Evolutionary conservation across 2,113 vertebrate species (phyloP), one percentile per base, ranked within the genome.

Genomic region (Aleadryas rufinucha): DNA sequence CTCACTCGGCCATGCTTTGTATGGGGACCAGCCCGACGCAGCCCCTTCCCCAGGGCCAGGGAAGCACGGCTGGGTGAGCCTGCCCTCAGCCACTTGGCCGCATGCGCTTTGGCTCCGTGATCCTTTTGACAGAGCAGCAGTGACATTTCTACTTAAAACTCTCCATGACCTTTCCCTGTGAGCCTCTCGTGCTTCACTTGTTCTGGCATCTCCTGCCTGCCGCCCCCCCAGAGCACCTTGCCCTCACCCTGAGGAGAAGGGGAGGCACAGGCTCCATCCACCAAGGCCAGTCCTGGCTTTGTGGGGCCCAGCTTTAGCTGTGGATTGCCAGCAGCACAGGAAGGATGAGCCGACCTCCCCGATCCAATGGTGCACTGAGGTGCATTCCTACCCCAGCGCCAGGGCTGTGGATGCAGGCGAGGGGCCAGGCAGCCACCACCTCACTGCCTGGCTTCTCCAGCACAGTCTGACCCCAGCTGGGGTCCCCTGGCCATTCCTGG

Each of bases 61-160:
- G 7, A 63, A 80, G 33, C 35, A 15, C 23, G n/a, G 45, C 52
- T 50, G 20, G 4, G 60, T 17, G 28, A 82, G 64, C 50, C 54
- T 74, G 77, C 50, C 54, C 78, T 84, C 75, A 44, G 74, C 82
- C 60, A 37, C 49, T 42, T 21, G 2, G 3, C 72, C 16, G 0
- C 13, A 21, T 22, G 45, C 6, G 6, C 23, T 2, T 44, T 53
- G 85, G 65, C 74, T 81, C 81, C 6, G 10, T 72, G 90, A 77
- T 76, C 85, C 94, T 53, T 93, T 65, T 96, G 95, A 95, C 90
- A 87, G 93, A 96, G 14, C 81, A 83, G 30, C 75, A 94, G 75
- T 95, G 97, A 91, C 85, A 86, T 95, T 97, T 98, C 92, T 59
- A 63, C 92, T 91, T 89, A 90, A 96, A 96, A 95, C 92, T 95